Conservation (phyloP, 1,140 invertebrate species). For the Helicorthomorpha holstii region DNA sequence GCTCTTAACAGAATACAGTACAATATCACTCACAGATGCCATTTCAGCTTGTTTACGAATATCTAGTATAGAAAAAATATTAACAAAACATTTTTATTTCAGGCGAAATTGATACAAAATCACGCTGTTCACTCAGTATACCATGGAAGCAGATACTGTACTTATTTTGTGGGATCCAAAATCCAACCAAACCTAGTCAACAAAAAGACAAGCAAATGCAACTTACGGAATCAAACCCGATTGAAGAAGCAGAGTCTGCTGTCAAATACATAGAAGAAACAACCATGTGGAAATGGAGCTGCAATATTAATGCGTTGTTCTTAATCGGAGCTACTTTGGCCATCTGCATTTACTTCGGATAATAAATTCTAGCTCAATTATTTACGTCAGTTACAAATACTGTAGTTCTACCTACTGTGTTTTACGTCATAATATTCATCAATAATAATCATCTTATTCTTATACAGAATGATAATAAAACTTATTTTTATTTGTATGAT, state of each 20-base stretch:
- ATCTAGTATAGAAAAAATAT: not conserved
- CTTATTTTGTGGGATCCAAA: conserved; percentile 9
- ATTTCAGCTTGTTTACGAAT: not conserved
- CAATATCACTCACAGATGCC: not conserved
- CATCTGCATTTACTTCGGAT: conserved; percentile 15
- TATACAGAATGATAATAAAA: no score
- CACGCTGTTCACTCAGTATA: not conserved
- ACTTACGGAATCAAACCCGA: not conserved
- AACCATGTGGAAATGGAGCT: conserved; percentile 8
- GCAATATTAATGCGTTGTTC: conserved; percentile 11
- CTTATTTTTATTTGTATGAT: no score
- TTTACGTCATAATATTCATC: no score
- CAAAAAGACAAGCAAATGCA: not conserved
- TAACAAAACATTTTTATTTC: not conserved
- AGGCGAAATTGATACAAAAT: not conserved
- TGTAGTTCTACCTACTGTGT: no score
- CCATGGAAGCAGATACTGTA: conserved; percentile 7
- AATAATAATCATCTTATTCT: no score
- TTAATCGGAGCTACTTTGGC: conserved; percentile 10
- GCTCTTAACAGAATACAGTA: not conserved
- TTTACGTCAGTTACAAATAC: no score
- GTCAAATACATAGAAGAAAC: conserved; percentile 13
- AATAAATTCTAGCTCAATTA: no score
- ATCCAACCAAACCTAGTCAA: not conserved
- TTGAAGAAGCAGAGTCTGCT: conserved; percentile 12